phyloP scores from a whole-genome alignment of 1,140 invertebrate genomes.

The Cotesia vestalis region DNA sequence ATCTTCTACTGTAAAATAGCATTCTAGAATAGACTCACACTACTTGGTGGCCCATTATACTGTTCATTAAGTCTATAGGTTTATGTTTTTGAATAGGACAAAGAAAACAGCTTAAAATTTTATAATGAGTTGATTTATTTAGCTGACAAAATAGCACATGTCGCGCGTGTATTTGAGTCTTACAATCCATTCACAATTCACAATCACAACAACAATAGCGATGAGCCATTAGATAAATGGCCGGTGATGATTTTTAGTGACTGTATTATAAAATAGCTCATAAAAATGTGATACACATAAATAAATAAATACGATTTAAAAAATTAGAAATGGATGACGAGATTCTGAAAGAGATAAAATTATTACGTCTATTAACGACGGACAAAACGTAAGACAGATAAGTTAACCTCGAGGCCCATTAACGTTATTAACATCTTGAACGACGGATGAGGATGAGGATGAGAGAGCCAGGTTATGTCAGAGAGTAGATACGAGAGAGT shows the following conservation, averaged over 20 bases:
- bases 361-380: not conserved
- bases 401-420: constrained; percentile 1
- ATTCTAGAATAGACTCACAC: too few species aligned
- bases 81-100: too few species aligned
- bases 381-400: constrained; percentile 1
- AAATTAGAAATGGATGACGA: not conserved
- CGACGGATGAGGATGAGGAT: constrained; percentile 7
- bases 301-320: not conserved
- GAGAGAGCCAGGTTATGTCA: not conserved
- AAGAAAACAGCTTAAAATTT: too few species aligned
- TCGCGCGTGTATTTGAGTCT: too few species aligned
- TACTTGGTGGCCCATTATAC: not conserved
- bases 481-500: not conserved
- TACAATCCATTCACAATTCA: too few species aligned
- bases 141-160: too few species aligned
- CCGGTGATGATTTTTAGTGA: too few species aligned
- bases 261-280: too few species aligned
- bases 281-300: not conserved
- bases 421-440: constrained; percentile 14
- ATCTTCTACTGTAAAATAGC: not conserved
- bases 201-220: too few species aligned
- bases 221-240: too few species aligned
- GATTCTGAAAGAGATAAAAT: not conserved
- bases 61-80: not conserved
- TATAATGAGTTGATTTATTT: too few species aligned